Base-by-base conservation (phyloP, 1,140 invertebrate species). In the Plutomurus gul region DNA sequence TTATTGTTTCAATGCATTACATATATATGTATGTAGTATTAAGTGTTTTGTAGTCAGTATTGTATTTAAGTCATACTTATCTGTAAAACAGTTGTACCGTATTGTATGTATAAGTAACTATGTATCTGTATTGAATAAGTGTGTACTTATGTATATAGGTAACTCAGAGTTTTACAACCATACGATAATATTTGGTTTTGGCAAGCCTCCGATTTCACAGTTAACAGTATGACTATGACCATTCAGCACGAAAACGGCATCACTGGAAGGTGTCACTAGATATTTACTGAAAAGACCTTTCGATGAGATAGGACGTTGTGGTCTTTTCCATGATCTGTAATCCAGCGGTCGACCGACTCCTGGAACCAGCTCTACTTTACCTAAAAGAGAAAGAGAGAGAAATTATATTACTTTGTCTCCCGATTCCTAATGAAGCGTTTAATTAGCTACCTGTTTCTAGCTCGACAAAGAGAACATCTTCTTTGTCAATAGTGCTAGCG, bases 361-460 rank as follows among this genome's bases (percentile, higher is more conserved):
- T 3, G 91, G 92, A 77, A 94, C 92, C 87, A 93, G 91, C 85
- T 94, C 92, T 7, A 94, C 92, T 89, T 93, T 93, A 16, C 90
- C 90, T 91, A 84, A 3, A 84, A 84, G 82, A 11, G 6, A 13
- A 74, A 30, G 39, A 43, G n/a, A 43, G 39, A 43, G 11, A 22
- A 22, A 18, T 22, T 16, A 8, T 22, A 51, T 51, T 18, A 16
- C 22, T 18, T 18, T 43, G 7, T 8, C 39, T 43, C 11, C n/a
- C n/a, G 39, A 43, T 13, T 43, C 11, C n/a, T 43, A 43, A 43
- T 7, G 39, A 43, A n/a, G 39, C 10, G 39, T 13, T 13, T 43
- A 43, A 43, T 43, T 43, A 56, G 81, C 86, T 87, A 89, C 93
- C 93, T 84, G 92, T 92, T 16, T 90, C 88, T 30, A 94, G 88